These are phyloP conservation scores for Ptiloglossa arizonensis DNA, from an alignment of 1,140 invertebrate species.

Conservation along the genomic window DNA sequence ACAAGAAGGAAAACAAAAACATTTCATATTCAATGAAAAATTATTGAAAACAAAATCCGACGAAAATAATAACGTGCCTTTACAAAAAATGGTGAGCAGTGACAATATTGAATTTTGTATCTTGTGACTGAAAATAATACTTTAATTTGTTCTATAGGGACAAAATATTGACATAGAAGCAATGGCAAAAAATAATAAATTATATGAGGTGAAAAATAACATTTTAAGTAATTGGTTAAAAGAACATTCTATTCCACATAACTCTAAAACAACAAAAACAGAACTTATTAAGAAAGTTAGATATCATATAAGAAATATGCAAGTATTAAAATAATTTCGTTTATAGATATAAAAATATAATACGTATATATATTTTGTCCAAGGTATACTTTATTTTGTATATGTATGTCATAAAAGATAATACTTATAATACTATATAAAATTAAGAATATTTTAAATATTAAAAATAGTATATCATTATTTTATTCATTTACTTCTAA, in stretches of 20 bases:
- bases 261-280: constrained; percentile 3
- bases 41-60: constrained; percentile 14
- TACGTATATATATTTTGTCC: neutral
- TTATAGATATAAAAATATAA: neutral
- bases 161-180: neutral
- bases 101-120: neutral
- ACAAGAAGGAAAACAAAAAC: neutral
- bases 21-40: constrained; percentile 34
- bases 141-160: constrained; percentile 17
- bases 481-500: neutral
- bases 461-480: constrained; percentile 10
- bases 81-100: constrained; percentile 2
- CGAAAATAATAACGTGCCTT: neutral
- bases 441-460: neutral
- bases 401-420: constrained; percentile 1
- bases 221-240: constrained; percentile 34
- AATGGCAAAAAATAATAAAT: constrained; percentile 26
- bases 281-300: constrained; percentile 38
- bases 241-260: constrained; percentile 25
- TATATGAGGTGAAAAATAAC: neutral
- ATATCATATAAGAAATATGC: constrained; percentile 22
- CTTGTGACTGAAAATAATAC: neutral
- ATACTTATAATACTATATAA: neutral
- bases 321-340: constrained; percentile 20
- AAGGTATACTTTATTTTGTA: constrained; percentile 2